These are phyloP conservation scores for Parotia lawesii DNA, from an alignment of 2,113 vertebrate genomes.

Conservation along the genomic window DNA sequence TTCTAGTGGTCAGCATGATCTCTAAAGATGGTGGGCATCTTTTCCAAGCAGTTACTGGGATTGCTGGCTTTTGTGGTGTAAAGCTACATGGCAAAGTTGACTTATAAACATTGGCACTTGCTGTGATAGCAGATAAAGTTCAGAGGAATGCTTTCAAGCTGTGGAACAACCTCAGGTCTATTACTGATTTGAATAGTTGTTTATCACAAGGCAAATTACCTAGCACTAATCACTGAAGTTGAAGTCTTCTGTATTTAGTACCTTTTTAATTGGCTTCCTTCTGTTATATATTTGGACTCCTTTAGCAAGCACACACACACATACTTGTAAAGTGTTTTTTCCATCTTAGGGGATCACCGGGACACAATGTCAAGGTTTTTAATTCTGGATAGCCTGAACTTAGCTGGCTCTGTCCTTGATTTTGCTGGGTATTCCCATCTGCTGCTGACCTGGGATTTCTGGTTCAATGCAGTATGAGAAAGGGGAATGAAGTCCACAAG, in stretches of 20 bases:
- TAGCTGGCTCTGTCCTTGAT: not conserved
- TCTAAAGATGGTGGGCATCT: not conserved
- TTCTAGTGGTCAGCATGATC: not conserved
- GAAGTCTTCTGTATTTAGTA: slow-evolving; percentile 53
- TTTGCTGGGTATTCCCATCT: not conserved
- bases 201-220: slow-evolving; percentile 56
- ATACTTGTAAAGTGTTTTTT: not conserved
- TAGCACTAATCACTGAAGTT: slow-evolving; percentile 55
- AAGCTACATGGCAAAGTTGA: not conserved
- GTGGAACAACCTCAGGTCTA: slow-evolving; percentile 40
- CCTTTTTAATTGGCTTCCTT: slow-evolving; percentile 64
- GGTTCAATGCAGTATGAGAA: not conserved
- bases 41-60: not conserved
- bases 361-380: not conserved
- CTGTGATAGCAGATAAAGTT: slow-evolving; percentile 15
- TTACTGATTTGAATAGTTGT: slow-evolving; percentile 50
- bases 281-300: slow-evolving; percentile 50
- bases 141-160: slow-evolving; percentile 35
- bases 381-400: not conserved
- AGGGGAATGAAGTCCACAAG: not conserved
- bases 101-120: not conserved
- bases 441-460: not conserved
- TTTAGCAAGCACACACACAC: not conserved
- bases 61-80: not conserved
- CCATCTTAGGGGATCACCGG: not conserved